Base-by-base conservation (phyloP, 1,140 invertebrate genomes). In the Lanistes nyassanus region DNA sequence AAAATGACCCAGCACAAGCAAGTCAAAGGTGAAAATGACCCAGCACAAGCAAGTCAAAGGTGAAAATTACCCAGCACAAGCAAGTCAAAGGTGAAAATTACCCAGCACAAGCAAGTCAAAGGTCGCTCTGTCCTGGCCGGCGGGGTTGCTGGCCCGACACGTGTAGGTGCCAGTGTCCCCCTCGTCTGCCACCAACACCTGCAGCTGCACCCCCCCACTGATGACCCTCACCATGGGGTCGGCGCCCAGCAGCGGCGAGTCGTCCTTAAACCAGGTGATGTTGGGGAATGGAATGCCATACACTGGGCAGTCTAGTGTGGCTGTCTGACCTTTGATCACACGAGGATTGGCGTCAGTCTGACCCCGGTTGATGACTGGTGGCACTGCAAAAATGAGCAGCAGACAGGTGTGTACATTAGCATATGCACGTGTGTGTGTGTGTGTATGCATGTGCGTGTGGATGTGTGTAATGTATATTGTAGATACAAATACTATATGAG, bases 61-160 rank as follows among this genome's bases (percentile, higher is more conserved):
- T 58, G n/a, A n/a, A 42, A 7, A 42, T 7, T 13, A 42, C 6
- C 39, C 13, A 13, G 13, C 39, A 42, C 39, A 42, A 47, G 9
- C 2, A 13, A 9, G 9, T 47, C 42, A 47, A 16, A 47, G 9
- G 9, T 47, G 5, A 47, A 47, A 16, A 16, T n/a, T 75, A 83
- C 83, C 81, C 47, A 81, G 67, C 9, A 84, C 81, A 31, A 71
- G 66, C 11, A 84, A 70, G 37, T 81, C 65, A 70, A 79, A 80
- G 31, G 80, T 58, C 0, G 71, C 76, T 39, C 67, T 70, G 13
- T 85, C 85, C 64, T 87, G 76, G 23, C 90, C 90, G 37, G 90
- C 90, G 13, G 84, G 79, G 79, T 90, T 91, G 29, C 84, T 83
- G 39, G 90, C 91, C 19, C 86, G 74, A 80, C 91, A 92, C 3